Evolutionary conservation across 2,888 invertebrate species (phyloP).

Genomic region (Trachelus stipa): DNA sequence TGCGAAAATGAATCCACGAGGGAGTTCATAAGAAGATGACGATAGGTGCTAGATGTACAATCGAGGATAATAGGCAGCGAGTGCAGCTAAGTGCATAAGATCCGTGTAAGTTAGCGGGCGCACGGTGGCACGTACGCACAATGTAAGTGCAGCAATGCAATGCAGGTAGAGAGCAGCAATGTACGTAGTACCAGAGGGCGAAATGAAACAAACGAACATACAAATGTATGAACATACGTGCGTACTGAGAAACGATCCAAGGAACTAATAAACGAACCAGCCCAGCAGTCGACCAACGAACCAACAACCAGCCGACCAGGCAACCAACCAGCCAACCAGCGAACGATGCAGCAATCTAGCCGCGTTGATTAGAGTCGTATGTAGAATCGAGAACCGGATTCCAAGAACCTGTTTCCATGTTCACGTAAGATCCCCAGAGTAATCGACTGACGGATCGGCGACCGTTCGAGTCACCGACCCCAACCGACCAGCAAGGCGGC

Average conservation of each 20-base stretch:
- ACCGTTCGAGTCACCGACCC: conserved; percentile 67
- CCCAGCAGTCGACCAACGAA: conserved; percentile 1
- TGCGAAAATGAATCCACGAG: background rate
- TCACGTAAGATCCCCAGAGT: conserved; percentile 67
- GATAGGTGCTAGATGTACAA: conserved; percentile 23
- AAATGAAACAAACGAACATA: conserved; percentile 33
- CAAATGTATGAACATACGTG: background rate
- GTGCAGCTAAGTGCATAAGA: conserved; percentile 41
- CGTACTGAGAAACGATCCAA: background rate
- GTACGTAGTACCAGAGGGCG: conserved; percentile 29
- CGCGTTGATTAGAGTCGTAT: conserved; percentile 67
- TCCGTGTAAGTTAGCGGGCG: background rate
- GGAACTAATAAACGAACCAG: conserved; percentile 6
- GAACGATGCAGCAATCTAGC: conserved; percentile 65
- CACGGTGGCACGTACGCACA: background rate
- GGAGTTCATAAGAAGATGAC: background rate
- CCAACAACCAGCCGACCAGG: conserved; percentile 26
- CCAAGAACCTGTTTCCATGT: conserved; percentile 67
- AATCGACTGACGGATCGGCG: conserved; percentile 68
- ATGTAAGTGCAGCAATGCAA: background rate
- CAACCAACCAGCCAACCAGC: conserved; percentile 23
- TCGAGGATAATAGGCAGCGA: conserved; percentile 60
- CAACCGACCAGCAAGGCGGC: conserved; percentile 48
- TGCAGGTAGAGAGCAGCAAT: conserved; percentile 17
- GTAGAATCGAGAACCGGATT: conserved; percentile 68